Evolutionary conservation across 2,888 invertebrate genomes (phyloP), one percentile per base, ranked within the genome.

Genomic region (Hartigia nigra): DNA sequence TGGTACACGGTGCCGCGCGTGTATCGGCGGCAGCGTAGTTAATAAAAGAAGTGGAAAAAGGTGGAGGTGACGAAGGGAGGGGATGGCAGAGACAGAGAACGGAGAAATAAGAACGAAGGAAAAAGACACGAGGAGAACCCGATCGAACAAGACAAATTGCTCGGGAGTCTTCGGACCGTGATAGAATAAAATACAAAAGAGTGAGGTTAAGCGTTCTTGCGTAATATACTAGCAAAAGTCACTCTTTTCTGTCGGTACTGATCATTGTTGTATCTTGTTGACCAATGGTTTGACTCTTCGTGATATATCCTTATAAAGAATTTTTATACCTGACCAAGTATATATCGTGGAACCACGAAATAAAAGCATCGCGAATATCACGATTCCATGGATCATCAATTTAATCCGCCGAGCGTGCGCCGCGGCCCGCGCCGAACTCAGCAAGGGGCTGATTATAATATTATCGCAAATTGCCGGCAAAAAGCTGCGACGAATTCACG

Each of bases 391-490:
- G 85, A 83, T 85, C 88, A 86, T 88, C 85, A 86, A 88, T 88
- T 88, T 82, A 80, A 77, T 80, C 79, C 55, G 9, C 76, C 78
- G 80, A 75, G 81, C 84, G 77, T 74, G 76, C 55, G 55, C 55
- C 55, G 55, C 74, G 81, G 81, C 80, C 83, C 81, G 81, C 82
- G 78, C 55, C 82, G 74, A 70, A 75, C 37, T 70, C 84, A 82
- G 83, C 85, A 84, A 87, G 82, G 83, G 84, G 82, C 82, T 86
- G 86, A 87, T 89, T 88, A 86, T 85, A 85, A 87, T 89, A 88
- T 88, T 88, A 86, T 83, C 85, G 85, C 83, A 87, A 89, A 89
- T 89, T 86, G 83, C 86, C 84, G 84, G 78, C 82, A 81, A 88
- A 55, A 85, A 85, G 76, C 83, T 84, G 85, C 86, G 84, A 87